A percentile compares a stretch with the other conserved stretches of the same genome.
Conservation (phyloP, 2,797 vertebrate genomes). For the Lagorchestes hirsutus region DNA sequence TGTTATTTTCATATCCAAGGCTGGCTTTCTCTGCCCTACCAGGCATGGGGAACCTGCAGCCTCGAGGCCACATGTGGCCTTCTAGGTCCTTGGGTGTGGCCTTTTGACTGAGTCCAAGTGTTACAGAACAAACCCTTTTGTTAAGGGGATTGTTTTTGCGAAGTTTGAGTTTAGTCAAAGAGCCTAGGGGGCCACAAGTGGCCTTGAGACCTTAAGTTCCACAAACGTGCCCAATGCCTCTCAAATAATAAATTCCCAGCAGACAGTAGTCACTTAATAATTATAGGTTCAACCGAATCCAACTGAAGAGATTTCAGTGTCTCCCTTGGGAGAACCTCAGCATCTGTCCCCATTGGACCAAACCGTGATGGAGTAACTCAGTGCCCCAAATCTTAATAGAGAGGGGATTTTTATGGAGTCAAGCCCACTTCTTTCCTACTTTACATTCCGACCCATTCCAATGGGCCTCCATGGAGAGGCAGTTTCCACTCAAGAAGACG, state of each 20-base stretch:
- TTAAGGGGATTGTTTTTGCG: no score
- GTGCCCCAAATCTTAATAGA: background rate
- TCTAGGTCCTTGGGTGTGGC: no score
- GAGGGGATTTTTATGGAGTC: slow-evolving; percentile 20
- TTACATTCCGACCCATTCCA: background rate
- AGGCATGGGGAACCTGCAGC: no score
- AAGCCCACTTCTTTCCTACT: background rate
- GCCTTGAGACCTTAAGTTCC: no score
- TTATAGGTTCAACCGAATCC: background rate
- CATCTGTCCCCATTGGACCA: background rate
- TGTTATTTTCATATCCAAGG: background rate
- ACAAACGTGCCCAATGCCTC: background rate
- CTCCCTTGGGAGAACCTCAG: background rate
- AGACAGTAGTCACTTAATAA: background rate
- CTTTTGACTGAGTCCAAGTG: no score
- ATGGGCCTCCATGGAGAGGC: background rate
- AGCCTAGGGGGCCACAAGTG: no score
- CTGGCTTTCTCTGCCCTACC: background rate
- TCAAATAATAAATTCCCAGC: background rate
- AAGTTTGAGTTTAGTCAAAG: no score
- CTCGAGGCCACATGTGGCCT: no score
- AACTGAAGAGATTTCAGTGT: background rate
- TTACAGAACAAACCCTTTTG: no score
- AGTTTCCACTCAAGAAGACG: background rate
- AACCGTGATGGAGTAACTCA: background rate